Evolutionary conservation across 2,797 vertebrate species (phyloP), one percentile per base, ranked within the genome.

Genomic region (Atherinosoma microstoma): DNA sequence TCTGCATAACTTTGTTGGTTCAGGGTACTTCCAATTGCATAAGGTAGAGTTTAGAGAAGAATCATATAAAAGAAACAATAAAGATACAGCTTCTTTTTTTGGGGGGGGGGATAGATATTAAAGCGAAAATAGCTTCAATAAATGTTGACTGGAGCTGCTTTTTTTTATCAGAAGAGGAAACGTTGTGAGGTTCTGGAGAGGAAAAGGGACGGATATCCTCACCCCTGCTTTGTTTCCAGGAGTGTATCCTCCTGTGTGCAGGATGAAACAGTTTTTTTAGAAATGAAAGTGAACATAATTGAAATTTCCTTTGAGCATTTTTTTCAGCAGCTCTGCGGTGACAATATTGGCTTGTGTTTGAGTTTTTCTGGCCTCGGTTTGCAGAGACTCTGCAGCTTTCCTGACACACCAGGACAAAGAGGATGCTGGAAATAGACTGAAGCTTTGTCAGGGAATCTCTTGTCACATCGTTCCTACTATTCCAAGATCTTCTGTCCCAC

Each of bases 401-500:
- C 83, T 79, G 82, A 82, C 29, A 47, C 57, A 35, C 22, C 27
- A 40, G 56, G 63, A 67, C 32, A 11, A 40, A 56, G 58, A 70
- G 63, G 34, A 61, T 40, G 47, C 49, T 73, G 69, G 69, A 69
- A 84, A 84, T 77, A 83, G 72, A 54, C 60, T 49, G 54, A 64
- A 66, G 74, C 82, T 67, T 71, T 87, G 78, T 75, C 63, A 20
- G 70, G 82, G 82, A 82, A 72, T 85, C 75, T 79, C 85, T 73
- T 30, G 59, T 62, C 62, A 32, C 64, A 58, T 72, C 67, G 13
- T 64, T 71, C 62, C 45, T 45, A 12, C 83, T 86, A 71, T 80
- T 83, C 75, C 61, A 56, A 79, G 81, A 75, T 70, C 69, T 36
- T 56, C 0, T 63, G 64, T 88, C 87, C 84, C 83, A 61, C 47